Percentiles rank a stretch among this genome's conserved stretches.
Evolutionary conservation across 1,140 invertebrate genomes (phyloP).

Genomic region (Penaeus indicus): DNA sequence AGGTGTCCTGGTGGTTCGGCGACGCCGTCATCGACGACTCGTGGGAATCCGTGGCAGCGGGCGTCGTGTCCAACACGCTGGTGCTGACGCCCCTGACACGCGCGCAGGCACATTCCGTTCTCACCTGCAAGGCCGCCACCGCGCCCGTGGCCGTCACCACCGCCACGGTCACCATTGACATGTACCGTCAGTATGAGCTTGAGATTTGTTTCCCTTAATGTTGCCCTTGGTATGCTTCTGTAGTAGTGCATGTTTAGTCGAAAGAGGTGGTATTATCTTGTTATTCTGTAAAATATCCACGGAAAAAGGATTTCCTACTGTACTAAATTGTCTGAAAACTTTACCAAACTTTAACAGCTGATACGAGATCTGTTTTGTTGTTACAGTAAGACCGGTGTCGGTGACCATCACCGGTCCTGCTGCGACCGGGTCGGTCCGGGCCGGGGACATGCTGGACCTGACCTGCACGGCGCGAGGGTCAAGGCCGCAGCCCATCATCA

Average conservation of each 20-base stretch:
- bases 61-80: conserved; percentile 59
- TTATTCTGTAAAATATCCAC: no score
- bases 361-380: background rate
- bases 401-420: conserved; percentile 57
- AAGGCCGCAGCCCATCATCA: conserved; percentile 83
- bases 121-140: conserved; percentile 64
- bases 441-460: conserved; percentile 74
- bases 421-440: conserved; percentile 54
- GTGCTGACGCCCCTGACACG: conserved; percentile 63
- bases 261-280: background rate
- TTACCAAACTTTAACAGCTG: no score
- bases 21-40: conserved; percentile 65
- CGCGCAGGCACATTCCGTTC: conserved; percentile 63
- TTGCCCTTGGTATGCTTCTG: background rate
- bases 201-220: background rate
- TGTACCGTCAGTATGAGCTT: conserved; percentile 59
- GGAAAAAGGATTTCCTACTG: background rate
- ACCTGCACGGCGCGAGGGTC: conserved; percentile 87
- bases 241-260: background rate
- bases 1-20: conserved; percentile 78
- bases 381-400: conserved; percentile 52
- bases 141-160: conserved; percentile 58
- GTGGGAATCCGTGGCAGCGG: conserved; percentile 31
- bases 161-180: conserved; percentile 65
- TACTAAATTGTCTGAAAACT: background rate